phyloP scores from a whole-genome alignment of 2,888 invertebrate species.

The Drosophila leonis region DNA sequence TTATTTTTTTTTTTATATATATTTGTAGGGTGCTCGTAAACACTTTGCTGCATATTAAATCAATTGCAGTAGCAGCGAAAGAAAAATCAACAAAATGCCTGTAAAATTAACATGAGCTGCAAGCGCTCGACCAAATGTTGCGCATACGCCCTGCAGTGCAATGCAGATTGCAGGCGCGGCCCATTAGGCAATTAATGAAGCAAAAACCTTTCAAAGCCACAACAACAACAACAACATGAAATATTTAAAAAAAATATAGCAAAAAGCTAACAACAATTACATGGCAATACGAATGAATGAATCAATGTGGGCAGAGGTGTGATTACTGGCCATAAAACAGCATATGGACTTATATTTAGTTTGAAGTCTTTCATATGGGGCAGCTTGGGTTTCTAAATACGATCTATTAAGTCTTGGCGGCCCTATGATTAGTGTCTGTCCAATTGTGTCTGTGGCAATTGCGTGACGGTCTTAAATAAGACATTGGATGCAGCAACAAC shows the following conservation, averaged over 20 bases:
- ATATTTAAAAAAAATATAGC: background rate
- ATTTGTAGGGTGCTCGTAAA: slow-evolving; percentile 44
- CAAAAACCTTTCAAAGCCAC: slow-evolving; percentile 44
- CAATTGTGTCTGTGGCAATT: slow-evolving; percentile 38
- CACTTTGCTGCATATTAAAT: slow-evolving; percentile 36
- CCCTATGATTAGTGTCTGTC: slow-evolving; percentile 70
- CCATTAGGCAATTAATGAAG: slow-evolving; percentile 78
- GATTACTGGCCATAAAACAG: slow-evolving; percentile 25
- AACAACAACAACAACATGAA: slow-evolving; percentile 7
- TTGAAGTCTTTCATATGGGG: slow-evolving; percentile 9
- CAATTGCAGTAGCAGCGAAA: slow-evolving; percentile 29
- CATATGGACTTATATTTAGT: background rate
- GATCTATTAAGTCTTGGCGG: slow-evolving; percentile 49
- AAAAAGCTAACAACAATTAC: slow-evolving; percentile 36
- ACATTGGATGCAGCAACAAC: slow-evolving; percentile 46
- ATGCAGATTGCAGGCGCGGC: slow-evolving; percentile 64
- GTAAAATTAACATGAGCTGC: slow-evolving; percentile 15
- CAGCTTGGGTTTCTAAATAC: slow-evolving; percentile 38
- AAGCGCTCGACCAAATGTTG: slow-evolving; percentile 40
- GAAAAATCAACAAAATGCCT: slow-evolving; percentile 26
- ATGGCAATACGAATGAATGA: slow-evolving; percentile 26
- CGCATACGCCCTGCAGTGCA: slow-evolving; percentile 62
- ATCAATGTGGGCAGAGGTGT: slow-evolving; percentile 45
- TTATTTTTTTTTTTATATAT: slow-evolving; percentile 6
- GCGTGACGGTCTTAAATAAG: slow-evolving; percentile 58